phyloP scores from a whole-genome alignment of 2,113 vertebrate genomes.

The Morphnarchus princeps region DNA sequence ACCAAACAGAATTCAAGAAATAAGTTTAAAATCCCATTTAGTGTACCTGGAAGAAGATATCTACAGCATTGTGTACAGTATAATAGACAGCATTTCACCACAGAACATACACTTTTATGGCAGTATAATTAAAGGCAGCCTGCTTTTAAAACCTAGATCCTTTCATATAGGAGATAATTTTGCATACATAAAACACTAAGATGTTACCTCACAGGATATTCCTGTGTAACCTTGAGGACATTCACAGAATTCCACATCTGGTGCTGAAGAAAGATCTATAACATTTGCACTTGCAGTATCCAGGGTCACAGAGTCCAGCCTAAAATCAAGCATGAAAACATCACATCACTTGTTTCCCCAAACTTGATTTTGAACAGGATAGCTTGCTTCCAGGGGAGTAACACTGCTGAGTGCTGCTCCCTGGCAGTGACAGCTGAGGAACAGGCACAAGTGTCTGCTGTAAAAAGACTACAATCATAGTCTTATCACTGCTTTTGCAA shows the following conservation, averaged over 20 bases:
- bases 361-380: background rate
- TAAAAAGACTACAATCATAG: background rate
- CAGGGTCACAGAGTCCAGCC: constrained; percentile 82
- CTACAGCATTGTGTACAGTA: background rate
- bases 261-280: constrained; percentile 65
- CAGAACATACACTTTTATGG: background rate
- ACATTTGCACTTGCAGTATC: constrained; percentile 75
- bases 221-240: constrained; percentile 91
- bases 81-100: background rate
- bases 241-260: constrained; percentile 87
- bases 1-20: background rate
- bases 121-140: background rate
- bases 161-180: background rate
- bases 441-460: background rate
- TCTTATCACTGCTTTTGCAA: background rate
- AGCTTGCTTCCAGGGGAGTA: background rate
- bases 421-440: background rate
- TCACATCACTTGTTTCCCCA: background rate
- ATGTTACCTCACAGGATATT: constrained; percentile 91
- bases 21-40: background rate
- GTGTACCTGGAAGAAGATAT: background rate
- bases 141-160: background rate
- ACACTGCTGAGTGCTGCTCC: background rate
- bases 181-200: background rate
- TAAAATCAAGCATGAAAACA: constrained; percentile 51